phyloP scores from a whole-genome alignment of 1,140 invertebrate species.

The Hycleus phaleratus region DNA sequence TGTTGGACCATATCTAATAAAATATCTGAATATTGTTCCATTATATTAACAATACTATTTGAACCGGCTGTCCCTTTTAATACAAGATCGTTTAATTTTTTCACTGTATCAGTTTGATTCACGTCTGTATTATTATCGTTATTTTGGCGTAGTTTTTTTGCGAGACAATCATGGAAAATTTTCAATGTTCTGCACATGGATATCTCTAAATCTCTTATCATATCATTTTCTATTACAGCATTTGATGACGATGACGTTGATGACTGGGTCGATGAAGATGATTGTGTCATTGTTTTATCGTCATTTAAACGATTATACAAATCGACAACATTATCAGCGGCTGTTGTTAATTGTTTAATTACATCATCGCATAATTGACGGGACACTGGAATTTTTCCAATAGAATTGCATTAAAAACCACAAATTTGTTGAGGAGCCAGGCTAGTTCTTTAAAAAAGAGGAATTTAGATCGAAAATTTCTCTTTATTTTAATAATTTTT shows the following conservation, averaged over 20 bases:
- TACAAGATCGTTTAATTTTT: constrained; percentile 38
- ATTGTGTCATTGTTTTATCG: too few relatives aligned
- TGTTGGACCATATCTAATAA: constrained; percentile 55
- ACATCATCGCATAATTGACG: constrained; percentile 55
- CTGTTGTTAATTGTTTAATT: constrained; percentile 53
- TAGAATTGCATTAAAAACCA: too few relatives aligned
- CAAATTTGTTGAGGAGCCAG: too few relatives aligned
- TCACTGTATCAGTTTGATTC: constrained; percentile 38
- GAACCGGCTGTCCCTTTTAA: constrained; percentile 41
- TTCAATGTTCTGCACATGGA: constrained; percentile 49
- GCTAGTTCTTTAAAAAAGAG: too few relatives aligned
- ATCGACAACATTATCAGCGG: constrained; percentile 57
- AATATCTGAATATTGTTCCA: constrained; percentile 59
- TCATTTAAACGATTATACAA: constrained; percentile 53
- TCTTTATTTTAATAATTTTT: too few relatives aligned
- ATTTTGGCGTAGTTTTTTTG: constrained; percentile 34
- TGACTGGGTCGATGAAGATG: too few relatives aligned
- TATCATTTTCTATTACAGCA: too few relatives aligned
- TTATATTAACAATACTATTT: constrained; percentile 49
- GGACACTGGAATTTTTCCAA: constrained; percentile 44
- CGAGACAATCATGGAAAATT: constrained; percentile 41
- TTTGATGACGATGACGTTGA: too few relatives aligned
- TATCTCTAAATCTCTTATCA: constrained; percentile 34
- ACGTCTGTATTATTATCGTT: constrained; percentile 30
- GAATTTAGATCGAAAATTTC: too few relatives aligned